phyloP scores from a whole-genome alignment of 1,140 invertebrate genomes.

The Drosophila novamexicana region DNA sequence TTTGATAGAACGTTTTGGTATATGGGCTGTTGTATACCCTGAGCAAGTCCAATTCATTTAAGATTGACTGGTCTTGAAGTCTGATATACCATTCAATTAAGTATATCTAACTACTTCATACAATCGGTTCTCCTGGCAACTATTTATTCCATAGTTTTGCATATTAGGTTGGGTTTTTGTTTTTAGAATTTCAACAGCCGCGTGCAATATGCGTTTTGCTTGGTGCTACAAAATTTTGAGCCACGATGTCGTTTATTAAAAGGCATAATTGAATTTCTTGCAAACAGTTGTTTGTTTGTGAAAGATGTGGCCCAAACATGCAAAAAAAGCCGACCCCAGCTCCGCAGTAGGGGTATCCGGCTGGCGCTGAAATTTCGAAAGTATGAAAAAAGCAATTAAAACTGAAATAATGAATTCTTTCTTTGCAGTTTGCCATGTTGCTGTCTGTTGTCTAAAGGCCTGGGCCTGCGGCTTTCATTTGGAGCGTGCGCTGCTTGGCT shows the following conservation, averaged over 20 bases:
- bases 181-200: not conserved
- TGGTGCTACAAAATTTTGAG: conserved; percentile 43
- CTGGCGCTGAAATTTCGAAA: conserved; percentile 75
- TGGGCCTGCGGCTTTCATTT: conserved; percentile 30
- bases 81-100: not conserved
- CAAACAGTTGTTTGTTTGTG: conserved; percentile 75
- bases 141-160: not conserved
- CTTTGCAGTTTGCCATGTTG: conserved; percentile 62
- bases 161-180: not conserved
- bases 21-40: no score
- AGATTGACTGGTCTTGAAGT: no score
- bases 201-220: conserved; percentile 40
- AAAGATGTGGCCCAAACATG: conserved; percentile 78
- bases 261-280: conserved; percentile 83
- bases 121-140: not conserved
- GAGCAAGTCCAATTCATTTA: no score
- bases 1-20: no score
- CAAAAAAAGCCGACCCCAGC: conserved; percentile 51
- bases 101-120: not conserved
- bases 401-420: conserved; percentile 83
- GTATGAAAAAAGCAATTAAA: conserved; percentile 84
- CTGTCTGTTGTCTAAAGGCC: conserved; percentile 34
- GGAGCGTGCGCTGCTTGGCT: conserved; percentile 51
- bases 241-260: conserved; percentile 74
- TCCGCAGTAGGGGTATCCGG: conserved; percentile 14